Conservation (phyloP, 2,797 vertebrate species). For the Cryptoblepharus egeriae region DNA sequence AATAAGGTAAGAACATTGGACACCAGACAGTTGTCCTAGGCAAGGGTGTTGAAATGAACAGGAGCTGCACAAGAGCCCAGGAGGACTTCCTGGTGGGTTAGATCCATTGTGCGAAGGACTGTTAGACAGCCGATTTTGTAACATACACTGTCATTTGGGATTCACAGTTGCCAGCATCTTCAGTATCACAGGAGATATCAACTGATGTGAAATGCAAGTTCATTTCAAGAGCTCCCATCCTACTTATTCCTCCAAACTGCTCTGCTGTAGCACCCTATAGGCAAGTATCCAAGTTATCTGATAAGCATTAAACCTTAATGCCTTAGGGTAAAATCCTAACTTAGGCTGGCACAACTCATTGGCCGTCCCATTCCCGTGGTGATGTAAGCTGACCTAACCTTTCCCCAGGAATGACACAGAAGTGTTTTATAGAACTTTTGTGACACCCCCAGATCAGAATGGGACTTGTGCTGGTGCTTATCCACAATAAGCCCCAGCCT, state of each 20-base stretch:
- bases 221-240: background rate
- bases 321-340: too few species aligned
- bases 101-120: background rate
- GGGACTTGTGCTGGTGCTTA: too few species aligned
- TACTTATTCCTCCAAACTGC: background rate
- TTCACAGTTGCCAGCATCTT: background rate
- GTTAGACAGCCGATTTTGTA: constrained; percentile 1
- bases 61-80: background rate
- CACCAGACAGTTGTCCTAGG: background rate
- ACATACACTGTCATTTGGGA: background rate
- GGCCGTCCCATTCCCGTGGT: too few species aligned
- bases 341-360: too few species aligned
- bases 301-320: too few species aligned
- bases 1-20: background rate
- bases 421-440: too few species aligned
- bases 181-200: background rate
- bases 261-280: background rate
- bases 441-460: too few species aligned
- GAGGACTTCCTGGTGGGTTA: background rate
- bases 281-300: too few species aligned
- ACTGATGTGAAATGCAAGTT: background rate
- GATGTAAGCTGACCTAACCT: too few species aligned
- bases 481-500: too few species aligned
- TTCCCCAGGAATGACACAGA: too few species aligned
- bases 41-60: background rate